Evolutionary conservation across 2,797 vertebrate genomes (phyloP).

Genomic region (Crenichthys baileyi): DNA sequence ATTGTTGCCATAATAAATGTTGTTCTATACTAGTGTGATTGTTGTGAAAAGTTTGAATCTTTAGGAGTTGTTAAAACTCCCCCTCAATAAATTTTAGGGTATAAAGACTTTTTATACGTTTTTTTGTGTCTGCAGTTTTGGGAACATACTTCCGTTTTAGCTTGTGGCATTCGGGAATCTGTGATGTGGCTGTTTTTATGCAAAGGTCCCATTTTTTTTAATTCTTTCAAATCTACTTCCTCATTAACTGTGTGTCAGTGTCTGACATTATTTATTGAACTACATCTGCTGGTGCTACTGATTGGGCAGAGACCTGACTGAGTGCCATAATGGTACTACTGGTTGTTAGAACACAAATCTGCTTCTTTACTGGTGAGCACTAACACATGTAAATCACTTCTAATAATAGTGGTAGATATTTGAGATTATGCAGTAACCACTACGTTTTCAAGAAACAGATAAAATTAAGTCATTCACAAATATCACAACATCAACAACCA

Average conservation of each 20-base stretch:
- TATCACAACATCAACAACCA: not conserved
- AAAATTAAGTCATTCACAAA: not conserved
- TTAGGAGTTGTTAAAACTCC: not conserved
- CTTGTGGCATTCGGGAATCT: not conserved
- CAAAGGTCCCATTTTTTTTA: not conserved
- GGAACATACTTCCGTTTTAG: not conserved
- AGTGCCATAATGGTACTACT: not conserved
- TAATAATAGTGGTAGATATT: not conserved
- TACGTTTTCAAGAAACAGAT: not conserved
- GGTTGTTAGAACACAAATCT: not conserved
- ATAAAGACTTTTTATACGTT: not conserved
- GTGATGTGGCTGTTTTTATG: not conserved
- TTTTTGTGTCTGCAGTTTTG: not conserved
- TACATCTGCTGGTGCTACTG: not conserved
- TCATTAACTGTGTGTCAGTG: not conserved
- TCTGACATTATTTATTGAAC: not conserved
- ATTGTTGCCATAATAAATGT: not conserved
- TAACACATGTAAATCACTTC: not conserved
- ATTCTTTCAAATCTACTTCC: not conserved
- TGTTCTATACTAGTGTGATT: not conserved
- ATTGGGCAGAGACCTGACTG: not conserved
- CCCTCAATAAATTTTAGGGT: not conserved
- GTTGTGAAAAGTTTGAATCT: not conserved
- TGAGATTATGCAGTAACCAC: not conserved
- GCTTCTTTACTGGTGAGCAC: not conserved